Evolutionary conservation across 2,888 invertebrate species (phyloP).

Genomic region (Ichneumoninae sp.): DNA sequence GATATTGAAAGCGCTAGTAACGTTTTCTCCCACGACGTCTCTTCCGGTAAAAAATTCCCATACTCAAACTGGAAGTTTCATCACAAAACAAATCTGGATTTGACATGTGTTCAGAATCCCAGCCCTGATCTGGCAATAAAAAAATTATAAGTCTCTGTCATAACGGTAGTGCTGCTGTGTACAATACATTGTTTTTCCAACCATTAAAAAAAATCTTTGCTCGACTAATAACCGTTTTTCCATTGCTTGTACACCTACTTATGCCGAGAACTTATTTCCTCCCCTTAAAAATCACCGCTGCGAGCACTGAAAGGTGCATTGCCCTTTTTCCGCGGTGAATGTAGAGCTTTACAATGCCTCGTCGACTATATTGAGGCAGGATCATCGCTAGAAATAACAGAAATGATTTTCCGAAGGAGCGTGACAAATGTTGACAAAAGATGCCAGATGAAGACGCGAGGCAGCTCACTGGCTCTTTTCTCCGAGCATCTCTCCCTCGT

Average conservation of each 20-base stretch:
- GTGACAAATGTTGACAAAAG: slow-evolving; percentile 74
- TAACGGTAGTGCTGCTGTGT: too few relatives aligned
- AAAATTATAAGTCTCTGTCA: too few relatives aligned
- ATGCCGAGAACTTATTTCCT: background rate
- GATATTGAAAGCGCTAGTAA: too few relatives aligned
- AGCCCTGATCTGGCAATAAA: too few relatives aligned
- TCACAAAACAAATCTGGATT: too few relatives aligned
- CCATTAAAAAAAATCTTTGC: background rate
- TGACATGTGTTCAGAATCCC: too few relatives aligned
- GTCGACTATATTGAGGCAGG: slow-evolving; percentile 61
- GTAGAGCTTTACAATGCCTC: slow-evolving; percentile 7
- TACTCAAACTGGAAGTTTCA: too few relatives aligned
- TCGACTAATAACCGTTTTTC: slow-evolving; percentile 11
- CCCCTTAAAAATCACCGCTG: background rate
- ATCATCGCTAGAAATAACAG: slow-evolving; percentile 74
- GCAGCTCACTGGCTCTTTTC: slow-evolving; percentile 22
- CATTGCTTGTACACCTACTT: background rate
- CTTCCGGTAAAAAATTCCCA: too few relatives aligned
- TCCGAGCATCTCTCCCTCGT: slow-evolving; percentile 34
- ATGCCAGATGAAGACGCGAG: slow-evolving; percentile 35
- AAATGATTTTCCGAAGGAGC: slow-evolving; percentile 66
- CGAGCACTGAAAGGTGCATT: slow-evolving; percentile 10
- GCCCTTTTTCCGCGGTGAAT: slow-evolving; percentile 27
- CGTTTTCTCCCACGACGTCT: too few relatives aligned
- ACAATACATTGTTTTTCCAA: background rate